phyloP scores from a whole-genome alignment of 2,888 invertebrate genomes.

The Embidobia sp. region DNA sequence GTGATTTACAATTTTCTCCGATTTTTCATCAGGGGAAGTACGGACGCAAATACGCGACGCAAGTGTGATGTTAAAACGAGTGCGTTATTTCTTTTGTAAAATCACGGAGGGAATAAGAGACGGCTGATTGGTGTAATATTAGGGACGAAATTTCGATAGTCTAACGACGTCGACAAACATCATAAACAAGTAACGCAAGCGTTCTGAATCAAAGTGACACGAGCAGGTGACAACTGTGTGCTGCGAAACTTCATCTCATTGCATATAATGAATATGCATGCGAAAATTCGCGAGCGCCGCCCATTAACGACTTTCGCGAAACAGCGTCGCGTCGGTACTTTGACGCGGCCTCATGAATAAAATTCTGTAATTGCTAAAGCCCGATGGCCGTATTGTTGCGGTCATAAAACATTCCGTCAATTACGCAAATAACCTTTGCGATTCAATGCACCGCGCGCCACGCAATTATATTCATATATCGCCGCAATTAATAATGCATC shows the following conservation, averaged over 20 bases:
- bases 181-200: constrained; percentile 34
- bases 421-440: constrained; percentile 52
- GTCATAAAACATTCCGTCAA: constrained; percentile 59
- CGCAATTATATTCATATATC: constrained; percentile 46
- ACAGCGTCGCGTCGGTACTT: constrained; percentile 50
- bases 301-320: constrained; percentile 55
- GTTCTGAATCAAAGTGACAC: constrained; percentile 52
- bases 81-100: too few relatives aligned
- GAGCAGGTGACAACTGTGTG: constrained; percentile 56
- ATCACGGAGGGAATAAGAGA: too few relatives aligned
- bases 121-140: constrained; percentile 11
- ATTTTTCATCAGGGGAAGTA: too few relatives aligned
- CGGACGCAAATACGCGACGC: too few relatives aligned
- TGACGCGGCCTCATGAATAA: constrained; percentile 60
- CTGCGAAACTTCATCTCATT: constrained; percentile 57
- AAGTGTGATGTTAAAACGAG: too few relatives aligned
- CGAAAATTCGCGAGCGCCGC: constrained; percentile 53
- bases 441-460: constrained; percentile 4
- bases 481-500: constrained; percentile 39
- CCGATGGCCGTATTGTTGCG: constrained; percentile 60
- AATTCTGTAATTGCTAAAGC: constrained; percentile 61
- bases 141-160: neutral
- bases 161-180: constrained; percentile 36
- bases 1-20: too few relatives aligned
- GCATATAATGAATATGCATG: constrained; percentile 64